These are phyloP conservation scores for Pipistrellus nathusii DNA, from an alignment of 2,797 vertebrate species.

Conservation along the genomic window DNA sequence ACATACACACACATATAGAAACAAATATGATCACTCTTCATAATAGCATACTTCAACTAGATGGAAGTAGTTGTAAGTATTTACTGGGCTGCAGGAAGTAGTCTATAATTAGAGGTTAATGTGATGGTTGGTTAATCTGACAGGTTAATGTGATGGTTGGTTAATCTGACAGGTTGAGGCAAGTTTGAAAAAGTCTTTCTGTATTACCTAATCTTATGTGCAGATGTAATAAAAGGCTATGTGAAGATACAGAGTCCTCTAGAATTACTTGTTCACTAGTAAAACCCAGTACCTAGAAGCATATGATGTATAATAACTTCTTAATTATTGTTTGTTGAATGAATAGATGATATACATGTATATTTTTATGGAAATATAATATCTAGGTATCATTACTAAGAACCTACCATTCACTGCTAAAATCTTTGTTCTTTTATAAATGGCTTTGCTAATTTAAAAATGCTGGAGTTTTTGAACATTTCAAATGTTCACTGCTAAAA, in stretches of 20 bases:
- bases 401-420: conserved; percentile 79
- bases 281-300: background rate
- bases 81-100: too few relatives aligned
- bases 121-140: background rate
- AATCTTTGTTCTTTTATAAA: conserved; percentile 79
- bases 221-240: background rate
- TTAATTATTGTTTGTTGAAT: background rate
- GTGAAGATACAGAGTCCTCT: background rate
- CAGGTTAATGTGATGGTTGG: background rate
- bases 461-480: too few relatives aligned
- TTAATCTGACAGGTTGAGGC: background rate
- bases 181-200: background rate
- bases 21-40: background rate
- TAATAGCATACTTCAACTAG: background rate
- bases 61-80: background rate
- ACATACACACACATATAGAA: background rate
- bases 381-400: conserved; percentile 71
- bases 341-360: background rate
- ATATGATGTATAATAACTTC: background rate
- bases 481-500: conserved; percentile 80
- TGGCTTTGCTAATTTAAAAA: too few relatives aligned
- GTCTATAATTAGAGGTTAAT: background rate
- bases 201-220: accelerated
- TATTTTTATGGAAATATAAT: background rate
- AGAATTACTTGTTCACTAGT: background rate